These are phyloP conservation scores for Drosophila novamexicana DNA, from an alignment of 1,140 invertebrate species.

Conservation along the genomic window DNA sequence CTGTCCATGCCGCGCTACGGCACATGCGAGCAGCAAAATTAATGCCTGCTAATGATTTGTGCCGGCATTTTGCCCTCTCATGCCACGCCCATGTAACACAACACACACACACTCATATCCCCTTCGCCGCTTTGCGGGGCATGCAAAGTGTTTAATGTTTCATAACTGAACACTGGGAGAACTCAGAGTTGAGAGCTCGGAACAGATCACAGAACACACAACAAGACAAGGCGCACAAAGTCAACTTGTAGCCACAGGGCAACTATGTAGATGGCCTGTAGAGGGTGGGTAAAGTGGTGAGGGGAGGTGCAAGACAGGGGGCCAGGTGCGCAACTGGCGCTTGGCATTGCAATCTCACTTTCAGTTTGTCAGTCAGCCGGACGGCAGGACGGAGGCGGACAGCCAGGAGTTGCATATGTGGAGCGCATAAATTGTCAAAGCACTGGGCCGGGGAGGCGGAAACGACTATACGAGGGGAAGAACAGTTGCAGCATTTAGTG, in stretches of 20 bases:
- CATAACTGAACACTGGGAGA: conserved; percentile 57
- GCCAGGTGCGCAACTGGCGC: conserved; percentile 40
- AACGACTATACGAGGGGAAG: not conserved
- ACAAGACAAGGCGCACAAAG: conserved; percentile 42
- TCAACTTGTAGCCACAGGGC: conserved; percentile 34
- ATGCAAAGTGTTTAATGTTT: conserved; percentile 78
- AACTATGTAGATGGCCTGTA: not conserved
- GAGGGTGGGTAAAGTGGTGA: too few species aligned
- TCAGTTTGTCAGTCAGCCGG: conserved; percentile 42
- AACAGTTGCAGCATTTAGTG: not conserved
- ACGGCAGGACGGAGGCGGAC: not conserved
- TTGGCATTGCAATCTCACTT: conserved; percentile 60
- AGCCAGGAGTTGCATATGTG: conserved; percentile 30
- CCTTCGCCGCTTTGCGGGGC: conserved; percentile 5
- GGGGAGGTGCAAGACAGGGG: not conserved
- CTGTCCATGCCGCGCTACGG: not conserved
- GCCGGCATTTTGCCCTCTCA: conserved; percentile 42
- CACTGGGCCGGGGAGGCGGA: not conserved
- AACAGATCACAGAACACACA: conserved; percentile 24
- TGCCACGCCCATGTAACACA: conserved; percentile 1
- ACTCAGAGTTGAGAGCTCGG: conserved; percentile 15
- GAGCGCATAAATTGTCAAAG: conserved; percentile 48
- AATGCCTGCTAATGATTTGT: conserved; percentile 78
- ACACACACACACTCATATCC: not conserved
- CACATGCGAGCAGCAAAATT: conserved; percentile 56